Evolutionary conservation across 2,888 invertebrate genomes (phyloP).

Genomic region (Netelia fuscicornis): DNA sequence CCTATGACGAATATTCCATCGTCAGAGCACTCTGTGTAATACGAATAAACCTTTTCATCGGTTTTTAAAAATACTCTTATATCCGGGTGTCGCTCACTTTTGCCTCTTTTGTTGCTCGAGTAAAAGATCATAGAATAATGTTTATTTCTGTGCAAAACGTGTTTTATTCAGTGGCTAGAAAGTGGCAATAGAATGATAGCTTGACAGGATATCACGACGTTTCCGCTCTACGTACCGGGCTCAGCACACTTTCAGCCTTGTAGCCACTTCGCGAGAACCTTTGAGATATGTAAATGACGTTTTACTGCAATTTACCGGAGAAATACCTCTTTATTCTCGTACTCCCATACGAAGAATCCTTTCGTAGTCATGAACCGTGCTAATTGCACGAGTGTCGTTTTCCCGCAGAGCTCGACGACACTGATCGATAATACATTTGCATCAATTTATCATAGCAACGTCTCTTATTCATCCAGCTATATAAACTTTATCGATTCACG

Average conservation of each 20-base stretch:
- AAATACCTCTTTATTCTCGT: not conserved
- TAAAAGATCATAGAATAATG: slow-evolving; percentile 9
- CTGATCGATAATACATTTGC: slow-evolving; percentile 66
- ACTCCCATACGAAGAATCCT: not conserved
- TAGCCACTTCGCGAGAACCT: slow-evolving; percentile 5
- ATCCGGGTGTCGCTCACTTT: not conserved
- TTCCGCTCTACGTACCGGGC: not conserved
- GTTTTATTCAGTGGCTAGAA: slow-evolving; percentile 29
- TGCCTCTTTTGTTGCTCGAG: slow-evolving; percentile 22
- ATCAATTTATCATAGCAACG: slow-evolving; percentile 62
- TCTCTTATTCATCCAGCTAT: slow-evolving; percentile 34
- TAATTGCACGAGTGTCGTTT: slow-evolving; percentile 52
- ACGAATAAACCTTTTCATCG: not conserved
- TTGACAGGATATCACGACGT: not conserved
- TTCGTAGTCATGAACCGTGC: slow-evolving; percentile 19
- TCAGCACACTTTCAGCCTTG: not conserved
- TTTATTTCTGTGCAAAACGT: slow-evolving; percentile 12
- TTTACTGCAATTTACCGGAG: slow-evolving; percentile 20
- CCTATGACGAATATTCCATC: not conserved
- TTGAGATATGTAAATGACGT: slow-evolving; percentile 8
- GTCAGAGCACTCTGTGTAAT: not conserved
- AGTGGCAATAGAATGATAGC: slow-evolving; percentile 31
- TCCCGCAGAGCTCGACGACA: slow-evolving; percentile 31
- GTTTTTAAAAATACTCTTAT: not conserved
- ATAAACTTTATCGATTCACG: slow-evolving; percentile 45